Evolutionary conservation across 2,888 invertebrate genomes (phyloP), one percentile per base, ranked within the genome.

Genomic region (Cephus pygmeus): DNA sequence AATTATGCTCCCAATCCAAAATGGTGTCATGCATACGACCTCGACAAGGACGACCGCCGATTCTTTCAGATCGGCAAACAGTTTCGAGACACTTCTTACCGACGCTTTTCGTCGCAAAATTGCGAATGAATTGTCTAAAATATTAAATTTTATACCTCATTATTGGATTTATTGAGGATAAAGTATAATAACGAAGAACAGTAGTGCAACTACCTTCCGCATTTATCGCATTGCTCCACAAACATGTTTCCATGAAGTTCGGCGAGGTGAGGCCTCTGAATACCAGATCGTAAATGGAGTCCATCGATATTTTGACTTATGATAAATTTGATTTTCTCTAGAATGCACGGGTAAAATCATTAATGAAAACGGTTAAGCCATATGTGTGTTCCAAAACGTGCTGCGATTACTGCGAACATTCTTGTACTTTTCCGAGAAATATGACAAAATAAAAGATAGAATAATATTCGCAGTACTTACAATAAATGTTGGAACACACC

Each of bases 171-270:
- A 9, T 56, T 9, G 9, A 56, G 6, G 23, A 56, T 56, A 9
- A 56, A 56, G 0, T 71, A 71, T 3, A 71, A 71, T 34, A 33
- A 34, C 1, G 23, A 71, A 31, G 2, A 12, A n/a, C 69, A 40
- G 15, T 15, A 11, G 73, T 35, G 36, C 69, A 76, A 79, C 86
- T 92, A 95, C 95, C 94, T 95, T 91, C 96, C 95, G 92, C 99
- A 99, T 85, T 95, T 94, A 89, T 95, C 95, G 90, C 99, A 99
- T 89, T 98, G 96, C 90, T 98, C 98, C 56, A 97, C 94, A 92
- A 98, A 99, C 96, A 99, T 98, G 91, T 99, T 99, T 1, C 99
- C 99, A 93, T 99, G 99, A 74, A 99, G 93, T 92, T 99, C 99
- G 12, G 98, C 95, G 81, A 99, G 92, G 88, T 95, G 92, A 85